phyloP scores from a whole-genome alignment of 2,888 invertebrate species.

The Oasisia sp. region DNA sequence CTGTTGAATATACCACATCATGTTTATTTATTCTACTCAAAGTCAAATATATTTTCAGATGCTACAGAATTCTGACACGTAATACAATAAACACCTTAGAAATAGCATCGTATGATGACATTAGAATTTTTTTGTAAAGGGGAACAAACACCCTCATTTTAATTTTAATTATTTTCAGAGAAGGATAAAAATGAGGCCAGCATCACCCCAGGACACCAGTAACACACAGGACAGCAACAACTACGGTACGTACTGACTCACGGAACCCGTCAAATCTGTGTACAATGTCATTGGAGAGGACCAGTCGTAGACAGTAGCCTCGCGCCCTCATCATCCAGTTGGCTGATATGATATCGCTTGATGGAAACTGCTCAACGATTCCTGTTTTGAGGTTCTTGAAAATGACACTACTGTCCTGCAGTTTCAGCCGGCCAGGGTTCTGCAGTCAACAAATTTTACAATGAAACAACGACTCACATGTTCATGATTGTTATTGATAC shows the following conservation, averaged over 20 bases:
- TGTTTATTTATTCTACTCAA: no score
- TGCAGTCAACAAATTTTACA: slow-evolving; percentile 65
- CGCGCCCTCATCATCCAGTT: slow-evolving; percentile 93
- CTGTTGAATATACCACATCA: no score
- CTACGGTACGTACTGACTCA: slow-evolving; percentile 75
- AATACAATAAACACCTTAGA: not conserved
- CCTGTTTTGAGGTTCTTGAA: slow-evolving; percentile 97
- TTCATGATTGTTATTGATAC: no score
- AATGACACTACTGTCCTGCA: slow-evolving; percentile 88
- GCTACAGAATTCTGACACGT: no score
- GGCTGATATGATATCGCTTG: slow-evolving; percentile 86
- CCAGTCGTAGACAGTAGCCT: slow-evolving; percentile 88
- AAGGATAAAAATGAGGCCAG: no score
- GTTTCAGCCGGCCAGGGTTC: slow-evolving; percentile 90
- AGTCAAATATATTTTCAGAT: no score
- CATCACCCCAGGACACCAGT: no score
- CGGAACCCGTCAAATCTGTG: slow-evolving; percentile 95
- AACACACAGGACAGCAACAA: no score
- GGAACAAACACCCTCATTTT: no score
- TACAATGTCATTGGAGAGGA: slow-evolving; percentile 87
- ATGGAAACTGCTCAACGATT: slow-evolving; percentile 89
- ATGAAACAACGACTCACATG: no score
- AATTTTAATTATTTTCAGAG: no score
- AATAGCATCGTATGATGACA: not conserved
- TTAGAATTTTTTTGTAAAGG: no score